Evolutionary conservation across 2,888 invertebrate species (phyloP), one percentile per base, ranked within the genome.

Genomic region (Tenodera sinensis): DNA sequence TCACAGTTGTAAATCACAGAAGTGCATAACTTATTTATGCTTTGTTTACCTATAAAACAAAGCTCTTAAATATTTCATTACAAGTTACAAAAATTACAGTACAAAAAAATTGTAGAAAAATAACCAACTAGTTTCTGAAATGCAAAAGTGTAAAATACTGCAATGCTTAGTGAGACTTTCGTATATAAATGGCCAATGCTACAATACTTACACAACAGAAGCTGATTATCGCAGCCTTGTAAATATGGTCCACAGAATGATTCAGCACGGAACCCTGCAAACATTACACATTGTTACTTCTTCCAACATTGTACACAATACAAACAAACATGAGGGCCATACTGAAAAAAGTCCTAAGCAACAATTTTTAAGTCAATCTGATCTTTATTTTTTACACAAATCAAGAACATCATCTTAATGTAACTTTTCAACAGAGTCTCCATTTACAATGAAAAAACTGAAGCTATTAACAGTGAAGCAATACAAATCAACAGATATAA

Each of bases 151-250:
- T 71, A 71, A 71, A 71, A 71, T 71, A 25, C 54, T 71, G 25
- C 20, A 71, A 20, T 2, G 28, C 9, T 85, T 47, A 85, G 12
- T 83, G 88, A 84, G 71, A 34, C 15, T 71, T 28, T 15, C 84
- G 88, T 84, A 88, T 84, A 54, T 71, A 84, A 84, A 84, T 71
- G 6, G 28, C 28, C 15, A 88, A 85, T 1, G 85, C 88, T 25
- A 88, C 83, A 42, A 88, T 27, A 14, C 81, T 30, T 3, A 81
- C 81, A 82, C 88, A 88, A 7, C 71, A 81, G 9, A 85, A 81
- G 14, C 84, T 85, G 9, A 88, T 84, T 34, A 85, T 88, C 12
- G 88, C 88, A n/a, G 88, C 88, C 54, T 71, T 88, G 84, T 54
- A 85, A 30, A 81, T 42, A 20, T 54, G 27, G 71, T 54, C 82